Percentiles rank a stretch among this genome's conserved stretches.
phyloP scores from a whole-genome alignment of 2,888 invertebrate species.

The Ormyrus nitidulus region DNA sequence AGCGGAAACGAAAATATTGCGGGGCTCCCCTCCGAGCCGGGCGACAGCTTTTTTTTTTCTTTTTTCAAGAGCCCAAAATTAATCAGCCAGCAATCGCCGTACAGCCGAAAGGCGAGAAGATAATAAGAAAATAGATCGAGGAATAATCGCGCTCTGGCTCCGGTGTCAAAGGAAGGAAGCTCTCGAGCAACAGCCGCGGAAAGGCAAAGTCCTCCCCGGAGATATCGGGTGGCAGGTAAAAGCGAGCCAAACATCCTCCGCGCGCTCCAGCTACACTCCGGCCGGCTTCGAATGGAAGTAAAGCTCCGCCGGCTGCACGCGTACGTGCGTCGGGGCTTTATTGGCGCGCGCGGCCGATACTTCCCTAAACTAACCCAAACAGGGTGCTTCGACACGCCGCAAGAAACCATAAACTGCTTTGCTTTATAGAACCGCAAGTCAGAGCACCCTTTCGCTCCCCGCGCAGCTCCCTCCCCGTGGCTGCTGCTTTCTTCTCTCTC shows the following conservation, averaged over 20 bases:
- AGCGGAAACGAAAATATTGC: slow-evolving; percentile 5
- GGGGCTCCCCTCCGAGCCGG: background rate
- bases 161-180: background rate
- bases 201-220: background rate
- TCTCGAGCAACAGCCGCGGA: background rate
- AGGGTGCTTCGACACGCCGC: slow-evolving; percentile 54
- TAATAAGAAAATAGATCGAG: too few relatives aligned
- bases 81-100: too few relatives aligned
- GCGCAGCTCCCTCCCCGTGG: background rate
- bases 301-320: too few relatives aligned
- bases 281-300: background rate
- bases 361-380: slow-evolving; percentile 53
- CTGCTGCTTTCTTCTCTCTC: background rate
- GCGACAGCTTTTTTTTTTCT: too few relatives aligned
- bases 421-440: slow-evolving; percentile 55
- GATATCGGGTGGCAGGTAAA: slow-evolving; percentile 20
- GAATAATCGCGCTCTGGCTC: too few relatives aligned
- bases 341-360: slow-evolving; percentile 25
- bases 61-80: too few relatives aligned
- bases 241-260: slow-evolving; percentile 1
- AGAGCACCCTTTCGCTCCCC: slow-evolving; percentile 16
- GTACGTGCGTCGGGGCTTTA: slow-evolving; percentile 28
- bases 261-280: background rate
- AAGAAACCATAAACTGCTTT: slow-evolving; percentile 57
- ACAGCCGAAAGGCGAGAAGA: too few relatives aligned